phyloP scores from a whole-genome alignment of 1,140 invertebrate species.

The Cardiocondyla obscurior region DNA sequence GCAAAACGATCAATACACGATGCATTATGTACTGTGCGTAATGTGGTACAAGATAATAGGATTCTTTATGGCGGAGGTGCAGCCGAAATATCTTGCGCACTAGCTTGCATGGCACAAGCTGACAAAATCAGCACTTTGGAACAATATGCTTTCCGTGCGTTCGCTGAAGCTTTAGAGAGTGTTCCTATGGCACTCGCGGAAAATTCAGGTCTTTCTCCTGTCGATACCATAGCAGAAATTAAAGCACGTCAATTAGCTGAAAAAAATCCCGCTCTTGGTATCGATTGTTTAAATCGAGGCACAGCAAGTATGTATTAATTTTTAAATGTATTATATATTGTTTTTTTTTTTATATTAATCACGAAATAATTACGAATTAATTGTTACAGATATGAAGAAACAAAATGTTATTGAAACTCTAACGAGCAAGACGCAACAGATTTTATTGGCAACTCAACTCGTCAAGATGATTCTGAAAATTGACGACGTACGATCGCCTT shows the following conservation, averaged over 20 bases:
- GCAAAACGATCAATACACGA: slow-evolving; percentile 99
- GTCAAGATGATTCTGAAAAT: slow-evolving; percentile 99
- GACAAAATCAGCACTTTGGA: slow-evolving; percentile 96
- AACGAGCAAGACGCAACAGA: slow-evolving; percentile 98
- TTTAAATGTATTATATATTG: background rate
- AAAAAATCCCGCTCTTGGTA: slow-evolving; percentile 94
- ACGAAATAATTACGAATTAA: slow-evolving; percentile 40
- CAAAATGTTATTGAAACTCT: slow-evolving; percentile 99
- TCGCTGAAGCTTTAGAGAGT: slow-evolving; percentile 97
- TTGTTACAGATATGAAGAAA: slow-evolving; percentile 95
- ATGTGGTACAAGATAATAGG: slow-evolving; percentile 95
- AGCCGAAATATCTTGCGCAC: slow-evolving; percentile 96
- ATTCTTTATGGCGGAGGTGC: slow-evolving; percentile 99
- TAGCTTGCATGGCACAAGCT: slow-evolving; percentile 94
- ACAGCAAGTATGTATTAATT: slow-evolving; percentile 86
- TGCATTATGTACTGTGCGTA: slow-evolving; percentile 98
- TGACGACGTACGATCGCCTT: slow-evolving; percentile 96
- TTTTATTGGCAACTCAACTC: slow-evolving; percentile 97
- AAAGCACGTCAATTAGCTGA: slow-evolving; percentile 95
- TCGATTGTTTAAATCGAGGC: slow-evolving; percentile 97
- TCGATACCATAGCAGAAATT: slow-evolving; percentile 95
- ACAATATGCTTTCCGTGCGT: slow-evolving; percentile 98
- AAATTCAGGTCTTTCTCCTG: slow-evolving; percentile 97
- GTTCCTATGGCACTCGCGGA: slow-evolving; percentile 98
- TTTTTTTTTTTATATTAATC: background rate